A percentile compares a stretch with the other conserved stretches of the same genome.
Conservation (phyloP, 2,797 vertebrate genomes). For the Channa striata region DNA sequence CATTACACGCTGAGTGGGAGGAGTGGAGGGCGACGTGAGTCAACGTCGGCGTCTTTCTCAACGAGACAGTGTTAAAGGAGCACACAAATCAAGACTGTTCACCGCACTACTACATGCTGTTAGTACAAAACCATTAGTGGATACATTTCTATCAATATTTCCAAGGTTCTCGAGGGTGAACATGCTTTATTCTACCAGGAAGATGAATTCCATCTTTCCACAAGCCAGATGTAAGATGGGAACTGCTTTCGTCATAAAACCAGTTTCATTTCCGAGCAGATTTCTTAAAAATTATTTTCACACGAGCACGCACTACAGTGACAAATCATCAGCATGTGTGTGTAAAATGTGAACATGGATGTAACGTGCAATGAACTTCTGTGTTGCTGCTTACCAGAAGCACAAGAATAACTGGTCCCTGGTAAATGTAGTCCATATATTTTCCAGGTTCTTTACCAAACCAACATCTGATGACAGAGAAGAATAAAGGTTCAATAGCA, state of each 20-base stretch:
- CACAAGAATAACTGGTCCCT: constrained; percentile 97
- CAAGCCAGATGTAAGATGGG: not conserved
- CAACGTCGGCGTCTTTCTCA: constrained; percentile 25
- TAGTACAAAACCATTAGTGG: constrained; percentile 10
- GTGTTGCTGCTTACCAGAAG: constrained; percentile 88
- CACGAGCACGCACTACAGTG: not conserved
- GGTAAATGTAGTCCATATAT: constrained; percentile 98
- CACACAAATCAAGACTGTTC: constrained; percentile 7
- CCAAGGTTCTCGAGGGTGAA: not conserved
- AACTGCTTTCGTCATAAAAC: constrained; percentile 37
- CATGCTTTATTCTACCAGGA: constrained; percentile 1
- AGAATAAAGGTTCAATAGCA: constrained; percentile 5
- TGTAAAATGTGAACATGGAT: not conserved
- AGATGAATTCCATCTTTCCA: constrained; percentile 30
- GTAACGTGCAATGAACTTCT: constrained; percentile 2
- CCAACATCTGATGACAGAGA: constrained; percentile 91
- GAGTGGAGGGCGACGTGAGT: constrained; percentile 16
- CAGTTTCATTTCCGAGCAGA: constrained; percentile 3
- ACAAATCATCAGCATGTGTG: not conserved
- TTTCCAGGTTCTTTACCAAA: constrained; percentile 97
- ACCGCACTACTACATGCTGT: not conserved
- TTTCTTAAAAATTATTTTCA: constrained; percentile 18
- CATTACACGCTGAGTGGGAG: constrained; percentile 36
- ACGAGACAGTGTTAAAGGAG: constrained; percentile 7
- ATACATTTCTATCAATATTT: constrained; percentile 28